These are phyloP conservation scores for Acanthisitta chloris DNA, from an alignment of 2,113 vertebrate genomes.

Conservation along the genomic window DNA sequence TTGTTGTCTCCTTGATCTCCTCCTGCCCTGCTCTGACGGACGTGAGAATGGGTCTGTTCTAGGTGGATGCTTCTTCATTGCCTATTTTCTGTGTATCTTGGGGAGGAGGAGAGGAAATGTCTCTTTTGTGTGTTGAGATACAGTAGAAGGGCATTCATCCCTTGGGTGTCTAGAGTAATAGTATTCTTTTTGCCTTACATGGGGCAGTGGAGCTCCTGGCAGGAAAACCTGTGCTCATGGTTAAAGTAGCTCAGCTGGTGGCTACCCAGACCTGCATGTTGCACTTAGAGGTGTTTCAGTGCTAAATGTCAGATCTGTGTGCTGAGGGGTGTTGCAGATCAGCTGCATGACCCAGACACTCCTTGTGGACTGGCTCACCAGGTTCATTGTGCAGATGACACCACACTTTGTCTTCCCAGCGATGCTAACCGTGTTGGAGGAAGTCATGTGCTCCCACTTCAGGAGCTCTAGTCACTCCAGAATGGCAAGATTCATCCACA, in stretches of 20 bases:
- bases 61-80: neutral
- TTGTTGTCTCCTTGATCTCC: neutral
- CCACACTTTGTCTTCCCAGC: neutral
- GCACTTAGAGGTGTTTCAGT: neutral
- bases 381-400: rapidly evolving
- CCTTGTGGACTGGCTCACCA: rapidly evolving
- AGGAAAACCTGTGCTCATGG: neutral
- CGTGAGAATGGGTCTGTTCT: neutral
- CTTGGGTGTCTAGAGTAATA: neutral
- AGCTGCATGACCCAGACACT: neutral
- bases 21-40: neutral
- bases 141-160: neutral
- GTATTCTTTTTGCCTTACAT: neutral
- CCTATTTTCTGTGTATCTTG: neutral
- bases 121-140: neutral
- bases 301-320: neutral
- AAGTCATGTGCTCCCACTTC: neutral
- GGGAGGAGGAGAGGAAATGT: neutral
- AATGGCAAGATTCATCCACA: neutral
- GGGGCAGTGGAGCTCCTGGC: neutral
- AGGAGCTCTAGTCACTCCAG: neutral
- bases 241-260: neutral
- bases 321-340: neutral
- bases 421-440: rapidly evolving
- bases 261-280: neutral